A percentile compares a stretch with the other conserved stretches of the same genome.
Conservation (phyloP, 2,888 invertebrate genomes). For the Melieria crassipennis region DNA sequence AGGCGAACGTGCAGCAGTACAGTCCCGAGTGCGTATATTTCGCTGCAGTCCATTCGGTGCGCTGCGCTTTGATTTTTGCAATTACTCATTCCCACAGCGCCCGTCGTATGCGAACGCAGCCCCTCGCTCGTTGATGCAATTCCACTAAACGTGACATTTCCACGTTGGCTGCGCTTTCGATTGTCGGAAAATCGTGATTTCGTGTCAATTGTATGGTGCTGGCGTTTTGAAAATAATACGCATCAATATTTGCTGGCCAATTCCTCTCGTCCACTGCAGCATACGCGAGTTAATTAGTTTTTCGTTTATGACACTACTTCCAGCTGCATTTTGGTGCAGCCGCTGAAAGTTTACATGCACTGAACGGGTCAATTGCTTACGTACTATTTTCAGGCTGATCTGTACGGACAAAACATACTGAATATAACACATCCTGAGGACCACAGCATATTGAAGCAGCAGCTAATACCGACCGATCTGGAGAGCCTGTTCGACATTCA, state of each 20-base stretch:
- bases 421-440: conserved; percentile 84
- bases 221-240: background rate
- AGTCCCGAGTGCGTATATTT: no score
- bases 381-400: conserved; percentile 73
- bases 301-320: background rate
- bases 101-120: no score
- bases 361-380: no score
- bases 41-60: no score
- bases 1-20: no score
- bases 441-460: conserved; percentile 76
- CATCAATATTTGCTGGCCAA: no score
- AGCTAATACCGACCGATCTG: conserved; percentile 70
- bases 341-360: no score
- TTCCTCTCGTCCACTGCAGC: no score
- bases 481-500: conserved; percentile 64
- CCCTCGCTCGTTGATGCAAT: background rate
- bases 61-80: no score
- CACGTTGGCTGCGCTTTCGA: background rate
- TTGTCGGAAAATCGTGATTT: conserved; percentile 40
- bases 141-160: conserved; percentile 36
- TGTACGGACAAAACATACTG: conserved; percentile 83
- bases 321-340: conserved; percentile 5
- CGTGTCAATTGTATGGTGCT: conserved; percentile 36
- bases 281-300: no score
- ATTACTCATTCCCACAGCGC: no score